Percentiles rank a stretch among this genome's conserved stretches.
These are phyloP conservation scores for Cervus canadensis DNA, from an alignment of 2,113 vertebrate genomes.

Conservation along the genomic window DNA sequence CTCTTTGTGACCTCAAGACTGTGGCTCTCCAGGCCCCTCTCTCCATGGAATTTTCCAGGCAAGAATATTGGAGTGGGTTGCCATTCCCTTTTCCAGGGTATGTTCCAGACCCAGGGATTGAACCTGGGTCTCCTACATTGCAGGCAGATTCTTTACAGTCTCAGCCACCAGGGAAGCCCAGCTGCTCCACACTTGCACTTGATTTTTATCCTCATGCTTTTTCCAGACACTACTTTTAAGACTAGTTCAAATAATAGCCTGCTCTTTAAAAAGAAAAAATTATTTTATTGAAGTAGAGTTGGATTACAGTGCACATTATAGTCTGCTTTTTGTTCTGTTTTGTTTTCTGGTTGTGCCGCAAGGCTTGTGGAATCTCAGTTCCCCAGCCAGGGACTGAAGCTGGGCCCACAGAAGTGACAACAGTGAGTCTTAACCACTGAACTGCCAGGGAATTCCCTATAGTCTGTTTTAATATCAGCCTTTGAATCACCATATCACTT, in stretches of 20 bases:
- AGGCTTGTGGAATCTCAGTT: neutral
- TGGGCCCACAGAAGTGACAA: neutral
- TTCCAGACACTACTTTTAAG: neutral
- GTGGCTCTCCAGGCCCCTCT: neutral
- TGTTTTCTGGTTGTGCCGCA: neutral
- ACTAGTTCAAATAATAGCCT: neutral
- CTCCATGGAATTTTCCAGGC: neutral
- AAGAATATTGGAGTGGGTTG: neutral
- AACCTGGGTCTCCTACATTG: neutral
- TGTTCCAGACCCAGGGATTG: neutral
- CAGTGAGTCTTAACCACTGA: neutral
- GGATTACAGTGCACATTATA: neutral
- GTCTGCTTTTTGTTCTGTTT: neutral
- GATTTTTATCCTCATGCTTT: neutral
- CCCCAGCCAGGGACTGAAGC: neutral
- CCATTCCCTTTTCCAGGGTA: neutral
- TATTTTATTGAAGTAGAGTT: neutral
- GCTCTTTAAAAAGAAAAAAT: neutral
- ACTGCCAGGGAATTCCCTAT: neutral
- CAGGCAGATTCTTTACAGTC: neutral
- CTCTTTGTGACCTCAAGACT: neutral
- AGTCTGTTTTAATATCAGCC: neutral
- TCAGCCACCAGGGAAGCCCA: neutral
- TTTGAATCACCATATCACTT: neutral
- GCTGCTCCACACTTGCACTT: neutral